These are phyloP conservation scores for Beroe forskalii DNA, from an alignment of 37 sponge, comb jelly and placozoan genomes.

Conservation along the genomic window DNA sequence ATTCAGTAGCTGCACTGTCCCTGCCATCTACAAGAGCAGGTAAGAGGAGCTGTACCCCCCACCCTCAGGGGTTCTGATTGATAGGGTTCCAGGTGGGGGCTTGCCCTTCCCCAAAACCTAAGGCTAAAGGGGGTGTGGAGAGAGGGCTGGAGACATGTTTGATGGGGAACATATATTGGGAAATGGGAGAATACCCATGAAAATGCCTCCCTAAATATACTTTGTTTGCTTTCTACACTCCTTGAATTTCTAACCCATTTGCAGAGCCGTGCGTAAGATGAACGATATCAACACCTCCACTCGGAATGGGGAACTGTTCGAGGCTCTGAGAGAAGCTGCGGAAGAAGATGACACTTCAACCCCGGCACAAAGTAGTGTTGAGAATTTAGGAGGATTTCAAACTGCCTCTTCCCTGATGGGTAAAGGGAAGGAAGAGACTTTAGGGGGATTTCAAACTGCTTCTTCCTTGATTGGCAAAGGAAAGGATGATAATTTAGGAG, in stretches of 20 bases:
- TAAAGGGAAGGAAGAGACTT: not conserved
- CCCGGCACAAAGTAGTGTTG: not conserved
- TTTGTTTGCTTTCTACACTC: no score
- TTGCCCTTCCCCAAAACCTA: no score
- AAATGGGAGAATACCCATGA: no score
- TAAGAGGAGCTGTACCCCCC: no score
- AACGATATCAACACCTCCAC: not conserved
- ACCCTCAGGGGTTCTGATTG: no score
- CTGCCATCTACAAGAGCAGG: slow-evolving; percentile 23
- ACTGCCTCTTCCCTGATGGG: not conserved
- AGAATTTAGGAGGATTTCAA: not conserved
- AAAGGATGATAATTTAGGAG: not conserved
- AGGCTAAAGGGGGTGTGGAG: no score
- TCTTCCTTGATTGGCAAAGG: not conserved
- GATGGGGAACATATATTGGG: no score
- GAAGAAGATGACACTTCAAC: not conserved
- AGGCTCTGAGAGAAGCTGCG: not conserved
- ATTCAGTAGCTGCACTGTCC: not conserved
- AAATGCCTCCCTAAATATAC: no score
- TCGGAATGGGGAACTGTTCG: not conserved
- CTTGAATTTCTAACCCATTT: no score
- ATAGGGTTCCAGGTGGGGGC: no score
- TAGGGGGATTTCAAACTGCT: slow-evolving; percentile 1
- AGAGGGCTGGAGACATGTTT: no score
- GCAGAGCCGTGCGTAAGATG: not conserved